Evolutionary conservation across 35 echinoderm and acorn worm species (phyloP).

Genomic region (Ophioderma brevispina): DNA sequence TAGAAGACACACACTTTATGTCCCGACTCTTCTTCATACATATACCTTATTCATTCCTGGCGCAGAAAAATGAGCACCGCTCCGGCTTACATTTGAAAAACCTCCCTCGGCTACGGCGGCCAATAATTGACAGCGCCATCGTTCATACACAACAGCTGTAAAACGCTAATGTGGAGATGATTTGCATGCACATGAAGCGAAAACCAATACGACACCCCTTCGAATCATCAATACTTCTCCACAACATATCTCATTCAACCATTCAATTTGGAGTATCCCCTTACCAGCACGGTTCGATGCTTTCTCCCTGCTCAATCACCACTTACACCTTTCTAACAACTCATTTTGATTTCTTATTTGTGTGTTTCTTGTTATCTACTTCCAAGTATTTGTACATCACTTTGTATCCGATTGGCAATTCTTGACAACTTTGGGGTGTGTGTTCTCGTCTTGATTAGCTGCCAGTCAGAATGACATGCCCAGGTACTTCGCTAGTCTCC

Average conservation of each 20-base stretch:
- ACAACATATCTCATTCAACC: neutral
- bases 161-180: neutral
- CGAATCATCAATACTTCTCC: neutral
- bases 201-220: neutral
- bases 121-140: constrained; percentile 12
- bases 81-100: neutral
- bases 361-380: neutral
- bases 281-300: neutral
- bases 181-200: neutral
- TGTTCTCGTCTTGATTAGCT: neutral
- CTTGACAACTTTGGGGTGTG: neutral
- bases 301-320: neutral
- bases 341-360: neutral
- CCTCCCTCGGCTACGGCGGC: neutral
- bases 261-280: neutral
- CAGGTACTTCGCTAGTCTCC: neutral
- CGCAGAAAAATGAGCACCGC: neutral
- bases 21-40: neutral
- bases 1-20: constrained; percentile 2
- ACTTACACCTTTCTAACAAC: neutral
- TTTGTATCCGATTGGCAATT: neutral
- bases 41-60: neutral
- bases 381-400: neutral
- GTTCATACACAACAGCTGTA: constrained; percentile 9
- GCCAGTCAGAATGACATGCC: neutral